These are phyloP conservation scores for Hemichromis elongatus DNA, from an alignment of 2,113 vertebrate genomes.

Conservation along the genomic window DNA sequence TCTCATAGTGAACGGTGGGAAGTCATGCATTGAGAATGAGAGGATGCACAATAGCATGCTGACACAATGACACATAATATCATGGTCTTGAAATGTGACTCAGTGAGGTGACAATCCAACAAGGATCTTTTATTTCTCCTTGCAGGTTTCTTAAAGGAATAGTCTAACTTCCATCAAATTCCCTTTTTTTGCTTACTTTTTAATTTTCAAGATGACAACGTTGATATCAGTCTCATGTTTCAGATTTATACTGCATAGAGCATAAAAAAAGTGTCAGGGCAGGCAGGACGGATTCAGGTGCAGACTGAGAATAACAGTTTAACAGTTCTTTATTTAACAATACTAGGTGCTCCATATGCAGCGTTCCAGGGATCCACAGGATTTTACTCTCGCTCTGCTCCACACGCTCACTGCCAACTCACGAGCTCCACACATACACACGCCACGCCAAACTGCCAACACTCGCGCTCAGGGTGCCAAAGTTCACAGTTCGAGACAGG, in stretches of 20 bases:
- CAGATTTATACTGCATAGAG: not conserved
- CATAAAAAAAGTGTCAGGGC: no score
- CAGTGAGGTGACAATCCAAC: not conserved
- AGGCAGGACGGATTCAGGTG: no score
- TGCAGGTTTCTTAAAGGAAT: not conserved
- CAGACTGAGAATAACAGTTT: no score
- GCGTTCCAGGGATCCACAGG: no score
- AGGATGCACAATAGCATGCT: constrained; percentile 36
- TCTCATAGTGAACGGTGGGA: constrained; percentile 55
- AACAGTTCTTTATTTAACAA: no score
- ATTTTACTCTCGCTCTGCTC: no score
- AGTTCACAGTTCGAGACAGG: no score
- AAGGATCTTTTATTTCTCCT: not conserved
- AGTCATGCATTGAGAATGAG: constrained; percentile 68
- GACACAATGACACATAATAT: constrained; percentile 36
- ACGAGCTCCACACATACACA: no score
- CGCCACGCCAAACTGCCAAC: no score
- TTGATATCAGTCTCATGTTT: not conserved
- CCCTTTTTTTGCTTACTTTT: not conserved
- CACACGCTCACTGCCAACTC: no score
- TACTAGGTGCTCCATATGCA: no score
- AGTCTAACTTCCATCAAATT: not conserved
- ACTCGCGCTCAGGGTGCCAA: no score
- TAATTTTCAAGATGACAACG: not conserved
- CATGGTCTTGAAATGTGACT: not conserved